Base-by-base conservation (phyloP, 2,113 vertebrate species). In the Dipodomys spectabilis region DNA sequence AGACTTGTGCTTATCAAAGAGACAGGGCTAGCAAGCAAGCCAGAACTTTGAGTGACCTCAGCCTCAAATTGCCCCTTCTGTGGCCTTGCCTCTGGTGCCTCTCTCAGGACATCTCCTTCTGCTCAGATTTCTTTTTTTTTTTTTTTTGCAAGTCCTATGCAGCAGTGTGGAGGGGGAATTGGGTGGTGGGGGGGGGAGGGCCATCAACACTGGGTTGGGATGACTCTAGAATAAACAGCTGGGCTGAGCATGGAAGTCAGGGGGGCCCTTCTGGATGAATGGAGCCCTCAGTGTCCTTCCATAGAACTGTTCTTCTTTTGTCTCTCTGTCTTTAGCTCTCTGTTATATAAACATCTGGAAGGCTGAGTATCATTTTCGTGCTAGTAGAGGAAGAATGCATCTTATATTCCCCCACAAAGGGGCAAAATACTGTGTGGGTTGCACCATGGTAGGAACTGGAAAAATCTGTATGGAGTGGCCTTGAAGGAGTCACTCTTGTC, bases 321-420 rank as follows among this genome's bases (percentile, higher is more conserved):
- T 96, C 95, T 7, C 23, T 93, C 62, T 87, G 91, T 97, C 97
- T 98, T 97, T 97, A 87, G 96, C 92, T 94, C 96, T 98, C 97
- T 97, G 97, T 98, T 97, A 53, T 44, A 87, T 88, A 97, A 98
- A 96, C 96, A 98, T 98, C 98, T 97, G 96, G 94, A 97, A 88
- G 92, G 88, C 94, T n/a, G 81, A 96, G 95, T 64, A 53, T 93
- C 93, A 85, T 94, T 90, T 75, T 35, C 80, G 73, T 69, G 78
- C 80, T 3, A 73, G 88, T 91, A 97, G 65, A 93, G 95, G 94
- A 96, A 96, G 93, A 96, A 98, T 49, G 39, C 93, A 82, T 95
- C 93, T 95, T 97, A 95, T 89, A 18, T 94, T 93, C 93, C 90
- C 22, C 53, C 74, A 49, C 86, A 27, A 68, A 96, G 96, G 96